Conservation (phyloP, 1,140 invertebrate species). For the Coelopa frigida region DNA sequence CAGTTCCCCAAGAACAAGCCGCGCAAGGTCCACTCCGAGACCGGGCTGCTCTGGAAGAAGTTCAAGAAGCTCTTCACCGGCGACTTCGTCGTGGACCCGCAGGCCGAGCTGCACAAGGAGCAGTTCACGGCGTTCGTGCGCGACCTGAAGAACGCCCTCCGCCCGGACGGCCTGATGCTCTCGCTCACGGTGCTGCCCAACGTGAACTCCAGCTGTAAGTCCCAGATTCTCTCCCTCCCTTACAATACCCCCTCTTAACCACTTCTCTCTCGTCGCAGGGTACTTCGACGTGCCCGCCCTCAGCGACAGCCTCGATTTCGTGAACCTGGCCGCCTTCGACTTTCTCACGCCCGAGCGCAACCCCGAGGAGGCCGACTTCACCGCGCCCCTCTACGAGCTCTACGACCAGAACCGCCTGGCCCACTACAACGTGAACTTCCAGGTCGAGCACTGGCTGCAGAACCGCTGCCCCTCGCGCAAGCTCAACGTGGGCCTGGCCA, state of each 20-base stretch:
- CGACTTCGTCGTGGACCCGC: slow-evolving; percentile 60
- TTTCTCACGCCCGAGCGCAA: slow-evolving; percentile 66
- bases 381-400: slow-evolving; percentile 61
- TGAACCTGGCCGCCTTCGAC: slow-evolving; percentile 74
- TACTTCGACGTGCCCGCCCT: slow-evolving; percentile 70
- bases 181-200: slow-evolving; percentile 67
- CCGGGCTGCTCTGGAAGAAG: slow-evolving; percentile 60
- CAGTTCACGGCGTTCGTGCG: slow-evolving; percentile 66
- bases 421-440: slow-evolving; percentile 58
- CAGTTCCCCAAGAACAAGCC: slow-evolving; percentile 71
- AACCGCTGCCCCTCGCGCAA: slow-evolving; percentile 62
- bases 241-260: no score
- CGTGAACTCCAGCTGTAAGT: slow-evolving; percentile 63
- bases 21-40: slow-evolving; percentile 61
- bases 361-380: slow-evolving; percentile 66
- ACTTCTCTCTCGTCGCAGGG: slow-evolving; percentile 47
- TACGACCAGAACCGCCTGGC: slow-evolving; percentile 52
- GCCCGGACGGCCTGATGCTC: slow-evolving; percentile 55
- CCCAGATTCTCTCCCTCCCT: slow-evolving; percentile 11
- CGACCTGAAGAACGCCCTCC: slow-evolving; percentile 61
- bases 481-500: slow-evolving; percentile 74
- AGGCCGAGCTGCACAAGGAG: slow-evolving; percentile 65
- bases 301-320: slow-evolving; percentile 66
- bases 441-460: slow-evolving; percentile 55
- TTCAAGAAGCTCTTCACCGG: slow-evolving; percentile 66